phyloP scores from a whole-genome alignment of 2,888 invertebrate genomes.

The Aleiodes testaceus region DNA sequence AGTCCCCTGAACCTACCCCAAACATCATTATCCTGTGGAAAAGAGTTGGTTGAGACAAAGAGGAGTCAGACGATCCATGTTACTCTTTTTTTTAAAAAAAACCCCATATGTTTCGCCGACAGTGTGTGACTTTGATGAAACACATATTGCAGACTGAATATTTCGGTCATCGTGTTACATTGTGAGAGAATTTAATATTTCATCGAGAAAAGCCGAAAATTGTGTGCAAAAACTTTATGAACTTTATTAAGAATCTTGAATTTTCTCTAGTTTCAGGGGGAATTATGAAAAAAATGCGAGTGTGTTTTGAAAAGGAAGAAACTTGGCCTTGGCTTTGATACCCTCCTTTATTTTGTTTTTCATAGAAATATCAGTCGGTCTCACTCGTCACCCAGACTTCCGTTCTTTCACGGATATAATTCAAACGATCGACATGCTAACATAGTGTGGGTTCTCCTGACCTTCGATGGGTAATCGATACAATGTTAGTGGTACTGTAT shows the following conservation, averaged over 20 bases:
- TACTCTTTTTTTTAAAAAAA: neutral
- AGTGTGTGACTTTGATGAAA: slow-evolving; percentile 29
- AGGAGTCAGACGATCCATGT: slow-evolving; percentile 6
- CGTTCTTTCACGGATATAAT: slow-evolving; percentile 37
- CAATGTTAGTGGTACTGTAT: neutral
- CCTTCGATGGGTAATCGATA: slow-evolving; percentile 43
- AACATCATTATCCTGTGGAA: slow-evolving; percentile 47
- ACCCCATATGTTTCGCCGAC: slow-evolving; percentile 28
- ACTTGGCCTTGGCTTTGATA: slow-evolving; percentile 27
- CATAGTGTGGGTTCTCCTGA: slow-evolving; percentile 38
- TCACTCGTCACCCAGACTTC: slow-evolving; percentile 41
- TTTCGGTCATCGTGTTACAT: slow-evolving; percentile 3
- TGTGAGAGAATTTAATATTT: neutral
- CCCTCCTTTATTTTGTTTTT: neutral
- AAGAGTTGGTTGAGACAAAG: slow-evolving; percentile 33
- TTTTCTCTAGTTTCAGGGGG: neutral
- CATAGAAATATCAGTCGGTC: slow-evolving; percentile 34
- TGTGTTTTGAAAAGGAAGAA: slow-evolving; percentile 33
- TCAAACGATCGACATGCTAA: slow-evolving; percentile 37
- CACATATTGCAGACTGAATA: slow-evolving; percentile 26
- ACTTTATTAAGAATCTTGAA: too few relatives aligned
- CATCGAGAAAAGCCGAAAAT: too few relatives aligned
- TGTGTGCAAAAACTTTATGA: too few relatives aligned
- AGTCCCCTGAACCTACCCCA: slow-evolving; percentile 60
- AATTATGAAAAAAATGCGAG: too few relatives aligned